A percentile compares a stretch with the other conserved stretches of the same genome.
These are phyloP conservation scores for Cryptomyrus ogoouensis DNA, from an alignment of 2,113 vertebrate genomes.

Conservation along the genomic window DNA sequence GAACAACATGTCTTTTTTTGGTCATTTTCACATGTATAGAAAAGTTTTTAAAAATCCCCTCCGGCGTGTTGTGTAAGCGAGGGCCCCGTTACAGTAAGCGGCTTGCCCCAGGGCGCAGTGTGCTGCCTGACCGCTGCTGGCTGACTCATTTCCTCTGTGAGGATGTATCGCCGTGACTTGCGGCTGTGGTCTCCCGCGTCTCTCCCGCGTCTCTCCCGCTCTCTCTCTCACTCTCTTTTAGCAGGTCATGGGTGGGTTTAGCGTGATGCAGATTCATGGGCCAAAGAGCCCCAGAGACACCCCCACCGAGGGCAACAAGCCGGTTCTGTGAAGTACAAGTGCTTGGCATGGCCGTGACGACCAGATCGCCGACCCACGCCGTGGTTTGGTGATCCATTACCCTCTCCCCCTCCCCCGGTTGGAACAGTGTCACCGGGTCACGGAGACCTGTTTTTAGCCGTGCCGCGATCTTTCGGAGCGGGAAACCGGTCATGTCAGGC, in stretches of 20 bases:
- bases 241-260: conserved; percentile 3
- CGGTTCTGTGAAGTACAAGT: too few relatives aligned
- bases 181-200: conserved; percentile 5
- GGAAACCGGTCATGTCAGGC: background rate
- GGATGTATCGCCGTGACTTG: conserved; percentile 1
- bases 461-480: background rate
- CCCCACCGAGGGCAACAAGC: background rate
- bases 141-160: conserved; percentile 31
- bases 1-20: background rate
- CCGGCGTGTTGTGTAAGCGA: background rate
- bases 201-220: background rate
- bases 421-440: background rate
- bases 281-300: background rate
- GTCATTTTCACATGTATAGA: background rate
- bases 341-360: background rate
- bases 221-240: background rate
- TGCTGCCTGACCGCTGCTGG: conserved; percentile 7
- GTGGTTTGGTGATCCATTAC: background rate
- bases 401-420: background rate
- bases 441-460: background rate
- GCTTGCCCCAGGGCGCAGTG: background rate
- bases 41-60: conserved; percentile 6
- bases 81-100: background rate
- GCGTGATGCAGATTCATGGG: background rate
- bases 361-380: too few relatives aligned